Evolutionary conservation across 2,113 vertebrate genomes (phyloP), one percentile per base, ranked within the genome.

Genomic region (Stegostoma tigrinum): DNA sequence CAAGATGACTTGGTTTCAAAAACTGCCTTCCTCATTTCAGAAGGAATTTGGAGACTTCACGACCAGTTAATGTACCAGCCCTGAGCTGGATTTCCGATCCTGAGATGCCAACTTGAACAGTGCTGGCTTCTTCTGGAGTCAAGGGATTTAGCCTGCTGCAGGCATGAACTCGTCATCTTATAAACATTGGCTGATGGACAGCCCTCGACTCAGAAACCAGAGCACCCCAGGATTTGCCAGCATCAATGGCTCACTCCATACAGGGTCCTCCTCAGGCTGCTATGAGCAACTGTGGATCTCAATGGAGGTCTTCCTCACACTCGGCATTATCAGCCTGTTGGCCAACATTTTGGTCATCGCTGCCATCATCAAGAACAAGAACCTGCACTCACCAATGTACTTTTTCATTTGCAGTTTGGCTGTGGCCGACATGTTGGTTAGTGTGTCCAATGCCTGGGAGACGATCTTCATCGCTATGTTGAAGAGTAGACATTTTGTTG

Each of bases 331-430:
- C 96, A 99, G 99, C 96, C 97, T 99, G 96, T 70, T 99, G 97
- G 99, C 99, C 97, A 99, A 99, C 0, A 97, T 99, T 83, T 96
- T 99, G 96, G 99, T 99, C 48, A 98, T 99, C 0, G 97, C 98
- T 2, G 98, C 99, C 0, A 99, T 99, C 24, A 97, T 98, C 96
- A 99, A 99, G 97, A 99, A 99, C 98, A 98, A 98, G 97, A 99
- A 99, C 95, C 98, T 99, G 55, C 99, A 99, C 95, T 99, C 99
- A 0, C 99, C 99, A 12, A 99, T 99, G 99, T 99, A 99, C 97
- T 98, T 99, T 52, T 99, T 99, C 97, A 99, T 99, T 97, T 99
- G 99, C 90, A 99, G 98, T 97, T 97, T 99, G 86, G 99, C 99
- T 0, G 98, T 99, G 75, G 99, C 99, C 0, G 99, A 99, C 96